Base-by-base conservation (phyloP, 1,140 invertebrate species). In the Lasaia peninsularis region DNA sequence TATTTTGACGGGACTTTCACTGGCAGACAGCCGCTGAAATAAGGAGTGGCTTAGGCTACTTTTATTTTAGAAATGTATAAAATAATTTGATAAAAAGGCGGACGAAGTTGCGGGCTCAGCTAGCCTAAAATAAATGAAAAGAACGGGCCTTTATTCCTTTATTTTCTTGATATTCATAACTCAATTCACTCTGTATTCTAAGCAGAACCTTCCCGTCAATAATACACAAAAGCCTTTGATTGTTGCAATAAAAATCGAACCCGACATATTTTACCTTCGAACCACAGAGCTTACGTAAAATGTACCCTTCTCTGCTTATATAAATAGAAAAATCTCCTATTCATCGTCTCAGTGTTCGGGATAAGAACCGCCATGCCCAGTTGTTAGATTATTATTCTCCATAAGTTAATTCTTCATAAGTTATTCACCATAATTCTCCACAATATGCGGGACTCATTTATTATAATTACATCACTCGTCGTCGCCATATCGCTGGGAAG, bases 371-470 rank as follows among this genome's bases (percentile, higher is more conserved):
- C 33, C 51, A 58, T 58, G 60, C 55, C 60, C 51, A 53, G 57
- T 62, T 62, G 59, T 58, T 68, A 64, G 57, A 52, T 73, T 71
- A 71, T 77, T 69, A 72, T 35, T 75, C 64, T 78, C 70, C 67
- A 74, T 74, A 71, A 60, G 57, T 28, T 28, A n/a, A 72, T 35
- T 75, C 64, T 78, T 71, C 67, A 74, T 74, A 71, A 60, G 57
- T n/a, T n/a, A n/a, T n/a, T n/a, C n/a, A n/a, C n/a, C n/a, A n/a
- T n/a, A n/a, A n/a, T n/a, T 49, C n/a, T 49, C 60, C 32, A 34
- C 53, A 81, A 71, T 67, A 86, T 86, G 82, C 68, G 71, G 61
- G 70, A 81, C 44, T 71, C 69, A 72, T 76, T 79, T 61, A 65
- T 86, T 64, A 77, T 75, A 67, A 75, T 83, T 65, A 62, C 82